A percentile compares a stretch with the other conserved stretches of the same genome.
These are phyloP conservation scores for Acronicta aceris DNA, from an alignment of 2,888 invertebrate genomes.

Conservation along the genomic window DNA sequence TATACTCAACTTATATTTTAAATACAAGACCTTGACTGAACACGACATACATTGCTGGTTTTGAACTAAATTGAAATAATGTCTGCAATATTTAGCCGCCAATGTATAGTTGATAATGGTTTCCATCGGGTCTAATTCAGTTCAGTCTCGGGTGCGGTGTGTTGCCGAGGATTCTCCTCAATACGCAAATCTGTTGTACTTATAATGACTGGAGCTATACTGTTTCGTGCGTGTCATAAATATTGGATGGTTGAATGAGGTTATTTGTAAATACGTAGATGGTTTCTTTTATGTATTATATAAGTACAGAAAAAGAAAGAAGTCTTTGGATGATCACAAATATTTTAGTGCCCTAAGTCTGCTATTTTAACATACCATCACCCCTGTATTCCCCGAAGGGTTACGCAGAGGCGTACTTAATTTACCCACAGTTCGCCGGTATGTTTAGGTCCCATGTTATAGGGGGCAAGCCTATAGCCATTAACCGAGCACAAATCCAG, in stretches of 20 bases:
- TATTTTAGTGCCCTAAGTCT: too few species aligned
- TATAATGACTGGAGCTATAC: conserved; percentile 36
- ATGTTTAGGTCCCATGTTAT: too few species aligned
- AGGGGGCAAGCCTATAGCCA: too few species aligned
- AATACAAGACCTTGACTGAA: background rate
- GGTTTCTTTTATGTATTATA: too few species aligned
- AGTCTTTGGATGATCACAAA: too few species aligned
- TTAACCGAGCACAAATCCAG: too few species aligned
- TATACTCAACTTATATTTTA: conserved; percentile 23
- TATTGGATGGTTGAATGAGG: conserved; percentile 33
- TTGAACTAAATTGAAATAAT: rapidly evolving
- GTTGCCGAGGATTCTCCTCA: conserved; percentile 44
- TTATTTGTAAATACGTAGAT: too few species aligned
- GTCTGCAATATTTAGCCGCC: background rate
- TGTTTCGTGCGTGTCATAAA: conserved; percentile 36
- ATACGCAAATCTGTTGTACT: conserved; percentile 52
- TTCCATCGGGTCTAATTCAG: background rate
- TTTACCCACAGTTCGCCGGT: too few species aligned
- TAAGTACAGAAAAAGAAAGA: too few species aligned
- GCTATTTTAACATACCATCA: too few species aligned
- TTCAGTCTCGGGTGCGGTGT: conserved; percentile 14
- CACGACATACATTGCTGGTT: conserved; percentile 11
- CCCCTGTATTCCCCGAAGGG: too few species aligned
- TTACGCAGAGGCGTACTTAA: too few species aligned
- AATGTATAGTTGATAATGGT: background rate